Base-by-base conservation (phyloP, 2,888 invertebrate genomes). In the Andrena chrysosceles region DNA sequence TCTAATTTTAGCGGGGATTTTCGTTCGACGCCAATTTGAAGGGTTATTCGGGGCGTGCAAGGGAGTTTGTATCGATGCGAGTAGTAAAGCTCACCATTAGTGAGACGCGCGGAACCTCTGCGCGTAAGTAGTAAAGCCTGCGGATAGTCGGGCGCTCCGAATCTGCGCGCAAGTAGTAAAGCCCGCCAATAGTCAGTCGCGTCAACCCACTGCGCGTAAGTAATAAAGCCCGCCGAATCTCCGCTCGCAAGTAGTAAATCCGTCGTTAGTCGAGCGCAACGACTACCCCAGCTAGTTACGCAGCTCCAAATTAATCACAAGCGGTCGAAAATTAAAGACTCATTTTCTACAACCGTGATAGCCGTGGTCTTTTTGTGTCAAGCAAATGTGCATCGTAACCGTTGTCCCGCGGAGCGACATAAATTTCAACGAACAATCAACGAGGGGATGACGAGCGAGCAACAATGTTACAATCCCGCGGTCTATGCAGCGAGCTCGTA, bases 361-460 rank as follows among this genome's bases (percentile, higher is more conserved):
- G 3, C 26, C 10, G 4, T 4, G 23, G 10, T 26, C 26, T 13
- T 26, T 56, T 26, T 26, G 56, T 13, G 26, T 16, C 4, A 16
- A 4, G 33, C 4, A 16, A 54, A 16, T 23, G 23, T 23, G n/a
- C n/a, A 1, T 5, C 20, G 4, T 8, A 35, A 26, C 13, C 8
- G 10, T 20, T 31, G 7, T 5, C 2, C 1, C 13, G 3, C 3
- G 16, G 4, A 31, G n/a, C 8, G 23, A 10, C 23, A 31, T 16
- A 20, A 16, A n/a, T 26, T 54, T 20, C 1, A 10, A n/a, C 56
- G 35, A 72, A 77, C 49, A 72, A 73, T 81, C 67, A 81, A 35
- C 10, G 29, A 20, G 13, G 16, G 33, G 48, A 33, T 48, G 42
- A 42, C 42, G 72, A 33, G 42, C 10, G 31, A 20, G 60, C 60